Percentiles rank a stretch among this genome's conserved stretches.
Conservation (phyloP, 2,888 invertebrate species). For the Tethea ocularis region DNA sequence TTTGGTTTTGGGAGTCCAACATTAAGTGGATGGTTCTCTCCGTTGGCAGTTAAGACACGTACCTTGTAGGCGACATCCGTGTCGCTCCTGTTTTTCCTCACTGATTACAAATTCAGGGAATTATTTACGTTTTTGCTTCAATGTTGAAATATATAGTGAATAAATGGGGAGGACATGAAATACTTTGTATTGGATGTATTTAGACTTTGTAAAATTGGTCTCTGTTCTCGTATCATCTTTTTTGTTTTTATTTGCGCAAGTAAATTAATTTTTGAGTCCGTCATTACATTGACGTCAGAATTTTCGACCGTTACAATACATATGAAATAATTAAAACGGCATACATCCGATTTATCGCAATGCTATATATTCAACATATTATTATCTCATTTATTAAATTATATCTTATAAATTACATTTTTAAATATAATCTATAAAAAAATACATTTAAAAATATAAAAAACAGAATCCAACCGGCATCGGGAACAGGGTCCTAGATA, state of each 20-base stretch:
- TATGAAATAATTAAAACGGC: neutral
- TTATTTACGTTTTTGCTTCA: constrained; percentile 49
- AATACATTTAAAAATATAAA: no score
- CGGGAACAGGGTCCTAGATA: no score
- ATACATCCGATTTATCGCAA: constrained; percentile 8
- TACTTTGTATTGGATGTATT: constrained; percentile 25
- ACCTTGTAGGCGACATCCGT: constrained; percentile 65
- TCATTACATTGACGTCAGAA: constrained; percentile 20
- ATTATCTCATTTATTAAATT: no score
- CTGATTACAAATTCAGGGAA: constrained; percentile 69
- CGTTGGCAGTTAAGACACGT: constrained; percentile 70
- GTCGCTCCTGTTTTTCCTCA: constrained; percentile 69
- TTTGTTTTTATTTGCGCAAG: no score
- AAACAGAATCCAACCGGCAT: no score
- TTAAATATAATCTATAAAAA: no score
- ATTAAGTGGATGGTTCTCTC: constrained; percentile 41
- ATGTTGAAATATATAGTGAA: constrained; percentile 39
- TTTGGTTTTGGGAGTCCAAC: constrained; percentile 37
- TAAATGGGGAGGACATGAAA: constrained; percentile 20
- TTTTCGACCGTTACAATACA: constrained; percentile 28
- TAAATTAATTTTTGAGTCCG: neutral
- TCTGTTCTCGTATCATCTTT: neutral
- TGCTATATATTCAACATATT: constrained; percentile 18
- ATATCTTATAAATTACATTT: no score
- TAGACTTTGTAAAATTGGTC: neutral